Base-by-base conservation (phyloP, 2,113 vertebrate species). In the Dasyornis broadbenti region DNA sequence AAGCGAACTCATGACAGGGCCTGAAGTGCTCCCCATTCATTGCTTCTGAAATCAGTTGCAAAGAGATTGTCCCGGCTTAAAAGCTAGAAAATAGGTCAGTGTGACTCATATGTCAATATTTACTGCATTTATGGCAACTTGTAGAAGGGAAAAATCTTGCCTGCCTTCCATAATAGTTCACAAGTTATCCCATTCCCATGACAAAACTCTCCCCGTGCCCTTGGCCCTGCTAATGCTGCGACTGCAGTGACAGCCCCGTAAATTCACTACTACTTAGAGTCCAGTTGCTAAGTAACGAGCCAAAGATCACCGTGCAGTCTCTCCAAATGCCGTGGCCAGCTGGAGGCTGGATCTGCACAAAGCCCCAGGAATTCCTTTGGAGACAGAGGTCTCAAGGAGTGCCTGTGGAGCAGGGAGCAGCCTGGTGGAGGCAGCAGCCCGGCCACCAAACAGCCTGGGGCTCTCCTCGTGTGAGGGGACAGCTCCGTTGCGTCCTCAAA, bases 21-120 rank as follows among this genome's bases (percentile, higher is more conserved):
- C 57, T 76, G 42, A 90, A 65, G 53, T 61, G 42, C 42, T 93
- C 31, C 45, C 24, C 17, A 12, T 82, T 93, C 44, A 50, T 16
- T 63, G 70, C 45, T 72, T 64, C 72, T 49, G 56, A 87, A 93
- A 87, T 79, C 31, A 44, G 42, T 79, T 68, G 64, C 66, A 73
- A 50, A 84, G 59, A 92, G 50, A 72, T 52, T 82, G 69, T 90
- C 70, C 49, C 0, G 1, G 39, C 81, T 79, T 80, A 76, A 78
- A 92, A 80, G 53, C 59, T n/a, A 24, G 73, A 94, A 96, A 94
- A 96, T 93, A 94, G 92, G 91, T 94, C 92, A 93, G 73, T 94
- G 91, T 97, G 95, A 94, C 91, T 97, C 92, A 94, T 85, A 76
- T 89, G 86, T 94, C 82, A 93, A 88, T 94, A 94, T 93, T 91